Base-by-base conservation (phyloP, 2,797 vertebrate genomes). In the Pantherophis alleghaniensis region DNA sequence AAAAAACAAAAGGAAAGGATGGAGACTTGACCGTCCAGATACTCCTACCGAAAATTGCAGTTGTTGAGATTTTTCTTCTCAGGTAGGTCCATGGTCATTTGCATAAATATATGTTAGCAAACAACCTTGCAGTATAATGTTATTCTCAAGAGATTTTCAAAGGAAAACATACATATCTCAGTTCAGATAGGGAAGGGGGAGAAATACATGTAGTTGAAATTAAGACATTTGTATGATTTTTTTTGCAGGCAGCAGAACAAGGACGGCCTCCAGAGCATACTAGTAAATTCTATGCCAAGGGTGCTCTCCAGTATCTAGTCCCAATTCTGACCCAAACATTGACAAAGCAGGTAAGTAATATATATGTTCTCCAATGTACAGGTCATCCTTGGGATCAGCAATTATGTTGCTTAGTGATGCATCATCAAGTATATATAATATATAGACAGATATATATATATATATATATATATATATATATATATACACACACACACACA, bases 281-380 rank as follows among this genome's bases (percentile, higher is more conserved):
- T 69, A 99, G 99, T 97, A 99, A 99, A 86, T 99, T 99, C 96
- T 99, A 99, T 5, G 99, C 99, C 24, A 99, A 99, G 97, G 99
- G 99, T 94, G 99, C 99, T 0, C 97, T 99, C n/a, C 99, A 99
- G 96, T 99, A 99, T 96, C 97, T 99, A 97, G 99, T 99, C 91
- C 99, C 99, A 1, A 99, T 99, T 95, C 98, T 99, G 28, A 99
- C 99, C 7, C 99, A 99, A 97, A 99, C 99, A 0, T 98, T 99
- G 96, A 99, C 98, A 74, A 99, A 99, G 93, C 99, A 99, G 98
- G 99, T 99, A 97, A 96, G 94, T 88, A 2, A 1, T 60, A 0
- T 12, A 0, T 51, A 14, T 51, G 37, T 51, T 20, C 2, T 22
- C 0, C 57, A 83, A 47, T 42, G 42, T 83, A 0, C 74, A 24